These are phyloP conservation scores for Crotalus viridis DNA, from an alignment of 2,113 vertebrate genomes.

Conservation along the genomic window DNA sequence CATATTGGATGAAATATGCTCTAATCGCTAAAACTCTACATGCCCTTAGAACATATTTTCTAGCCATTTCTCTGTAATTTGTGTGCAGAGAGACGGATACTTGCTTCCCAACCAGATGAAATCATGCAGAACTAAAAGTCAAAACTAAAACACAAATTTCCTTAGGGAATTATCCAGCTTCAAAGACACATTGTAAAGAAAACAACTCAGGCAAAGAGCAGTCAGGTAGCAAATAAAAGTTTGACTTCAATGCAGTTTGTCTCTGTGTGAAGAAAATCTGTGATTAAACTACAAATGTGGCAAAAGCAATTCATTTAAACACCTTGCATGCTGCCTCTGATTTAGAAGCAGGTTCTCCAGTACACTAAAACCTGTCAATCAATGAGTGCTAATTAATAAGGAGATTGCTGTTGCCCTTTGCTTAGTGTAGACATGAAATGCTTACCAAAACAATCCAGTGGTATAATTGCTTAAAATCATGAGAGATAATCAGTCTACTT, in stretches of 20 bases:
- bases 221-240: not conserved
- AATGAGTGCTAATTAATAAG: not conserved
- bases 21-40: not conserved
- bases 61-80: not conserved
- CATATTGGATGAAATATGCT: not conserved
- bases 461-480: conserved; percentile 34
- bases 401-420: not conserved
- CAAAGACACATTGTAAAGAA: not conserved
- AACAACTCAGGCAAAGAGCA: not conserved
- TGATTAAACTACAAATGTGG: not conserved
- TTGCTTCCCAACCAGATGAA: conserved; percentile 6
- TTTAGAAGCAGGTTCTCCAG: not conserved
- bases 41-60: not conserved
- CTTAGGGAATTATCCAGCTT: not conserved
- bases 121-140: conserved; percentile 4
- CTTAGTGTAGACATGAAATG: not conserved
- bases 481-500: conserved; percentile 31
- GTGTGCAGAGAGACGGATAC: not conserved
- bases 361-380: not conserved
- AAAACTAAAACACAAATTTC: conserved; percentile 11
- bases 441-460: conserved; percentile 36
- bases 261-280: not conserved
- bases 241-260: not conserved
- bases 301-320: not conserved
- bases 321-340: not conserved